Evolutionary conservation across 2,113 vertebrate genomes (phyloP).

Genomic region (Ascaphus truei): DNA sequence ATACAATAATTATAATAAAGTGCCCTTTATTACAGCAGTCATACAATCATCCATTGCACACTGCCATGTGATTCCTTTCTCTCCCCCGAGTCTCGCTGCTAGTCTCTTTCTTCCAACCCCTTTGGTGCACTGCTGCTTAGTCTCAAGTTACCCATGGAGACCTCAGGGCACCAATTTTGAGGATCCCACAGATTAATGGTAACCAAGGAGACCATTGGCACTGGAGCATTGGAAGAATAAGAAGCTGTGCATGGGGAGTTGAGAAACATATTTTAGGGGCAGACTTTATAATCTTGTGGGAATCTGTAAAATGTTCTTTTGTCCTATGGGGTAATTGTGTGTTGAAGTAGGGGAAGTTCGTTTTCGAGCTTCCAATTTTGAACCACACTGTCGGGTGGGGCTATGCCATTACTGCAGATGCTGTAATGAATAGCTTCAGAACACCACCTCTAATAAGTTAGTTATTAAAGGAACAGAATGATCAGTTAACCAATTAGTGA

Average conservation of each 20-base stretch:
- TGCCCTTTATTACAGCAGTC: too few species aligned
- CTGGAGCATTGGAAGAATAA: background rate
- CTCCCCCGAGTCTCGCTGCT: background rate
- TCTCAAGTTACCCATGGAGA: background rate
- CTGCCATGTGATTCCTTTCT: background rate
- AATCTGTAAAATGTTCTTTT: background rate
- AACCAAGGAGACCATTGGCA: background rate
- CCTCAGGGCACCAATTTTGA: background rate
- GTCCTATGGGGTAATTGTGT: background rate
- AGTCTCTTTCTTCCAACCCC: background rate
- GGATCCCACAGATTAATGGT: background rate
- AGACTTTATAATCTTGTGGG: background rate
- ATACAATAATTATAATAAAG: too few species aligned
- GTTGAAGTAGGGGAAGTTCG: background rate
- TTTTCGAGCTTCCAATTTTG: background rate
- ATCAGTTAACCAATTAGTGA: constrained; percentile 3
- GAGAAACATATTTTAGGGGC: background rate
- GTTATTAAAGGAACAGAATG: background rate
- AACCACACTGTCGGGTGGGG: background rate
- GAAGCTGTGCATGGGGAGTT: background rate
- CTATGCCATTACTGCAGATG: background rate
- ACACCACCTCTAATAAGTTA: background rate
- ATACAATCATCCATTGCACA: background rate
- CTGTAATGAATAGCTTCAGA: background rate
- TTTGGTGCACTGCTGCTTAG: background rate